A percentile compares a stretch with the other conserved stretches of the same genome.
Evolutionary conservation across 2,888 invertebrate species (phyloP).

Genomic region (Dexiosoma caninum): DNA sequence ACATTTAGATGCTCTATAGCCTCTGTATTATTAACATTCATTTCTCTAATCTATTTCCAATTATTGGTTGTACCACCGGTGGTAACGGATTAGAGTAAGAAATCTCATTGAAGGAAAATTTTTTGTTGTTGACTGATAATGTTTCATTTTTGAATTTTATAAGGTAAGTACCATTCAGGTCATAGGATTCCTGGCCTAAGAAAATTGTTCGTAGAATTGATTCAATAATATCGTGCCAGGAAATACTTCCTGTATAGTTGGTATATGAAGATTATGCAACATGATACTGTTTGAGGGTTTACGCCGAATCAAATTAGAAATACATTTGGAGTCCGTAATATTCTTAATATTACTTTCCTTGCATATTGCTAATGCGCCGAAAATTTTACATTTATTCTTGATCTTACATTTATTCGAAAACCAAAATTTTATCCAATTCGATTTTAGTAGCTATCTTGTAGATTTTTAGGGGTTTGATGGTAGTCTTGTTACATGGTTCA

Average conservation of each 20-base stretch:
- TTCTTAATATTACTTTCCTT: neutral
- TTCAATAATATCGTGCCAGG: conserved; percentile 1
- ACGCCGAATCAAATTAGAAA: neutral
- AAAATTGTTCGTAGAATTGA: neutral
- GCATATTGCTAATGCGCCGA: no score
- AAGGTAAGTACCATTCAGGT: neutral
- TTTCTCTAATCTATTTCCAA: no score
- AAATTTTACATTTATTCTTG: no score
- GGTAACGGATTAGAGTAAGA: conserved; percentile 1
- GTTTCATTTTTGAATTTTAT: conserved; percentile 2
- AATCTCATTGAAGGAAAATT: no score
- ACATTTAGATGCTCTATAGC: no score
- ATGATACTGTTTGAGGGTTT: neutral
- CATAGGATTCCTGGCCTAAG: neutral
- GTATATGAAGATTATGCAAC: no score
- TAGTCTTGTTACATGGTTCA: conserved; percentile 48
- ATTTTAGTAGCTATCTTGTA: conserved; percentile 10
- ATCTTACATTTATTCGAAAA: no score
- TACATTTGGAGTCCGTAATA: neutral
- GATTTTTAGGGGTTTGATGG: conserved; percentile 57
- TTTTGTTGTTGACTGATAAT: neutral
- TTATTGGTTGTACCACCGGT: conserved; percentile 14
- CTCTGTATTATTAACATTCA: no score
- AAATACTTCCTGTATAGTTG: neutral
- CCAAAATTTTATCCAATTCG: no score